phyloP scores from a whole-genome alignment of 1,140 invertebrate species.

The Magallana angulata region DNA sequence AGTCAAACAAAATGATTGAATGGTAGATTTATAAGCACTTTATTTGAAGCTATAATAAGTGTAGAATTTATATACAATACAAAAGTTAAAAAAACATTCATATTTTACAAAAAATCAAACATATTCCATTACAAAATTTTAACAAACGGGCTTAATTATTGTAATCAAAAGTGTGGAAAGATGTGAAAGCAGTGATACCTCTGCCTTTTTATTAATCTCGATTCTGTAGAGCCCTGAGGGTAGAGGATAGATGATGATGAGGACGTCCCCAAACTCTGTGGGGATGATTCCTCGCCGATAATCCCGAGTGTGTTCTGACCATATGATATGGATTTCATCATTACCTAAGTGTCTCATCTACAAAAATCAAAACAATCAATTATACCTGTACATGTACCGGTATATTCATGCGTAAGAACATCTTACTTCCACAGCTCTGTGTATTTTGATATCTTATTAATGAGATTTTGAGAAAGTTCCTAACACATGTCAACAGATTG shows the following conservation, averaged over 20 bases:
- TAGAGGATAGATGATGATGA: constrained; percentile 97
- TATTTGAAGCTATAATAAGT: too few species aligned
- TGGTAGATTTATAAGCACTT: too few species aligned
- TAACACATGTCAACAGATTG: not conserved
- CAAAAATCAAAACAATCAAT: constrained; percentile 52
- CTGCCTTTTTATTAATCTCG: constrained; percentile 90
- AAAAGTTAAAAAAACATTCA: too few species aligned
- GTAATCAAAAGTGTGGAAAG: too few species aligned
- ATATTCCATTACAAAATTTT: too few species aligned
- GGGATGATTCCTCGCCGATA: constrained; percentile 98
- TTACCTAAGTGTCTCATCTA: constrained; percentile 97
- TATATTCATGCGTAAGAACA: not conserved
- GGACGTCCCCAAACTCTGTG: constrained; percentile 99
- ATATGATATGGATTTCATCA: constrained; percentile 99
- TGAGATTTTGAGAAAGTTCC: not conserved
- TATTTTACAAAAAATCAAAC: too few species aligned
- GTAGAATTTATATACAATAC: too few species aligned
- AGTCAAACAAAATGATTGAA: too few species aligned
- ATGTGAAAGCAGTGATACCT: constrained; percentile 81
- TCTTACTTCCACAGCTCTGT: too few species aligned
- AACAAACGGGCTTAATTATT: too few species aligned
- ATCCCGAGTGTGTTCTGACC: constrained; percentile 97
- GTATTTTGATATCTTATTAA: not conserved
- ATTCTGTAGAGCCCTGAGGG: constrained; percentile 89
- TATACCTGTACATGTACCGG: not conserved